Conservation (phyloP, 2,113 vertebrate species). For the Phyllostomus hastatus region DNA sequence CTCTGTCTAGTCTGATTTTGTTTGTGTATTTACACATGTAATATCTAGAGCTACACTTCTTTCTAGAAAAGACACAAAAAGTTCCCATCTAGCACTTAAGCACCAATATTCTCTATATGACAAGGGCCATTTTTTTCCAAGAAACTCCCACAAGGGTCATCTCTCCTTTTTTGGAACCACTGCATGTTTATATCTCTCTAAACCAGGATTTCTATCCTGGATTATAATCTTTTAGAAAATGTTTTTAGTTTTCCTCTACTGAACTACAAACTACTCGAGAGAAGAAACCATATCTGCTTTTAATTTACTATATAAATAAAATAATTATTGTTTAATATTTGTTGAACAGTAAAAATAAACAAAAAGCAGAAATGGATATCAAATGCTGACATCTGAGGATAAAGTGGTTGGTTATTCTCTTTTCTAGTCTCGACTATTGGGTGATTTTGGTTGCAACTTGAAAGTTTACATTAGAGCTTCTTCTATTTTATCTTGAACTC, state of each 20-base stretch:
- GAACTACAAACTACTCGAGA: neutral
- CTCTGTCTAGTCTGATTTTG: neutral
- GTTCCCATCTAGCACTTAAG: neutral
- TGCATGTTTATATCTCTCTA: neutral
- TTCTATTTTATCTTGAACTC: neutral
- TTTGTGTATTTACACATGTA: neutral
- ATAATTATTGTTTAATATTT: slow-evolving; percentile 19
- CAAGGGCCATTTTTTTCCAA: neutral
- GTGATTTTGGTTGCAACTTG: neutral
- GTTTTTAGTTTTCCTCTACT: neutral
- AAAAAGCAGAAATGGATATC: neutral
- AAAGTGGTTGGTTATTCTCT: neutral
- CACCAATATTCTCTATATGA: neutral
- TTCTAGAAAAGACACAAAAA: slow-evolving; percentile 3
- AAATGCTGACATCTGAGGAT: neutral
- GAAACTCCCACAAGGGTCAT: neutral
- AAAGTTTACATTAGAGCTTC: neutral
- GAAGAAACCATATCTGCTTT: neutral
- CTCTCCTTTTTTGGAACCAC: neutral
- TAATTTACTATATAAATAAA: neutral
- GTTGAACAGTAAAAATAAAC: neutral
- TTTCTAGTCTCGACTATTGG: neutral
- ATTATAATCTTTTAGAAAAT: neutral
- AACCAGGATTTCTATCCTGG: neutral
- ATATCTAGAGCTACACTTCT: neutral